Percentiles rank a stretch among this genome's conserved stretches.
These are phyloP conservation scores for Cettia cetti DNA, from an alignment of 2,113 vertebrate genomes.

Conservation along the genomic window DNA sequence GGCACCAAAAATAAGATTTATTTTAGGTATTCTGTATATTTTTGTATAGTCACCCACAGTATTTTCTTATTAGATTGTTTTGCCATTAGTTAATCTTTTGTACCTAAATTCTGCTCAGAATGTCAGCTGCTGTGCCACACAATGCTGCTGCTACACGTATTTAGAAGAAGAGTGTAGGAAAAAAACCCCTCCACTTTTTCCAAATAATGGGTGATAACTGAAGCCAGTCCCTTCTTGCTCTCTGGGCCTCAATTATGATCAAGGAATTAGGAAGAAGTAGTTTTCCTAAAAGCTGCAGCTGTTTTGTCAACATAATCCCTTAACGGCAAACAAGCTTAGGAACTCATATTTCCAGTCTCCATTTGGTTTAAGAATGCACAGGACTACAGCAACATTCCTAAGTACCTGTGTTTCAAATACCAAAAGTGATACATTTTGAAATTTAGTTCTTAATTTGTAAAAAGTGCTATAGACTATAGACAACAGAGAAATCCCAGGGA, in stretches of 20 bases:
- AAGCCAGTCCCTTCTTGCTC: neutral
- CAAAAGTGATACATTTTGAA: neutral
- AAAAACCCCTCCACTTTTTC: neutral
- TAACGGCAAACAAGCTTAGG: neutral
- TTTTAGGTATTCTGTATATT: neutral
- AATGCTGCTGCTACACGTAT: neutral
- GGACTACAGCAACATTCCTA: neutral
- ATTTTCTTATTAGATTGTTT: neutral
- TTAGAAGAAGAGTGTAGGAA: neutral
- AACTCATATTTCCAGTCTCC: neutral
- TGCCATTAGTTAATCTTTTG: neutral
- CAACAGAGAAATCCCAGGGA: neutral
- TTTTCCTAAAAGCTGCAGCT: neutral
- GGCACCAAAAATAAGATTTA: neutral
- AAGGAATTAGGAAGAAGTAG: neutral
- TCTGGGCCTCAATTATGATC: neutral
- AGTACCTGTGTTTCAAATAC: neutral
- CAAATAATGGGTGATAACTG: neutral
- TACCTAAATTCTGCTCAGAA: neutral
- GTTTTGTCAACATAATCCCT: neutral
- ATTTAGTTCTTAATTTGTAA: neutral
- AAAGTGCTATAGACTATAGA: neutral
- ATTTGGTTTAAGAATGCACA: neutral
- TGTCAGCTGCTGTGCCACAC: neutral
- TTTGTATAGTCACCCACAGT: neutral